Base-by-base conservation (phyloP, 2,888 invertebrate species). In the Acleris cristana region DNA sequence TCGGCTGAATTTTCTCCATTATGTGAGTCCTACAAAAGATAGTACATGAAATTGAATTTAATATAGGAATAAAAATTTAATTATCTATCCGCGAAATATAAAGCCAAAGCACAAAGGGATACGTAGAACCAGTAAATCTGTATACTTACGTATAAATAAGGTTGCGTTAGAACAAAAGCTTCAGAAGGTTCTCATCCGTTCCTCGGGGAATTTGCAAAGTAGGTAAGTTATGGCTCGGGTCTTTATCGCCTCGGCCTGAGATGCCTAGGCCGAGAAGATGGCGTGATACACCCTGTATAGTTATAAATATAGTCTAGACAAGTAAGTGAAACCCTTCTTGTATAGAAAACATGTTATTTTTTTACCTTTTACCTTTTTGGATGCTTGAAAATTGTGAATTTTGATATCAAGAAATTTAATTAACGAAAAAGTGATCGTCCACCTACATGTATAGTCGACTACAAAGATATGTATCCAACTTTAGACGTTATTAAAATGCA, bases 151-250 rank as follows among this genome's bases (percentile, higher is more conserved):
- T 59, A 66, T 66, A 66, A 61, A 55, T 65, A 66, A 66, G 55
- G 61, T 52, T 52, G 52, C 56, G 61, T 61, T 57, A 21, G 52
- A 66, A 62, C 56, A 57, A 62, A 58, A 62, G 66, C 52, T 61
- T 52, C 45, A 8, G 61, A 52, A 61, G 56, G 45, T 21, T 61
- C 55, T 51, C 60, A 61, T 60, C 60, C 44, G 51, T 30, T 61
- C 65, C 55, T 12, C 49, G 12, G 61, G 51, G 57, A 66, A 66
- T 66, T 61, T 62, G 61, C 61, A 57, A 56, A 62, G 66, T 66
- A 66, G 56, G 60, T 66, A 61, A 66, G 61, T 52, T 66, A 66
- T 61, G 23, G 61, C 51, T 51, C 61, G 60, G 56, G 34, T 34
- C 66, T 61, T 61, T 61, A 66, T 61, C 56, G 44, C 51, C 23